Evolutionary conservation across 2,888 invertebrate species (phyloP), one percentile per base, ranked within the genome.

Genomic region (Tenthredo livida): DNA sequence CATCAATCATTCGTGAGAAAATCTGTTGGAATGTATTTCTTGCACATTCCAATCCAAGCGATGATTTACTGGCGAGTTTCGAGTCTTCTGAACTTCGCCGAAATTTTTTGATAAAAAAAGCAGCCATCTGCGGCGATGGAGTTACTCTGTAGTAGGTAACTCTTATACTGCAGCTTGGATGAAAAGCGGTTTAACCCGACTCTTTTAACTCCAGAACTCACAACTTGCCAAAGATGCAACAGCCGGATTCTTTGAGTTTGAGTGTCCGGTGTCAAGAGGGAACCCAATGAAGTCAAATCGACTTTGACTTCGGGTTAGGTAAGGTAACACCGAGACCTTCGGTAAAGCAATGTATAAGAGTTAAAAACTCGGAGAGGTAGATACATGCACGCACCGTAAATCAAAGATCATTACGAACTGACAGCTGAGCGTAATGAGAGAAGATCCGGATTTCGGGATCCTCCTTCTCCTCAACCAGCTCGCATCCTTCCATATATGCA

Each of bases 351-450:
- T 73, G 73, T 33, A 33, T 10, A 73, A 73, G 73, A 40, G 47
- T 47, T 29, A 25, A 67, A 33, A 33, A 33, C 33, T 29, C 12
- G 3, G 2, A 77, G 77, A 77, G 77, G 40, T 72, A 40, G 70
- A 33, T 67, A 67, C 4, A 33, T 67, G 15, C 78, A 67, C 83
- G 43, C 17, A 15, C n/a, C 83, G 40, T 83, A 83, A 67, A 83
- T 83, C 83, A 83, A 83, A 61, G 83, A 83, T 83, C 83, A 83
- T 83, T 83, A 83, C 67, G 50, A 33, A 67, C 83, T 65, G 83
- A 80, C 83, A 70, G 83, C 37, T 65, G 43, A 40, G 17, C 47
- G 83, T 67, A 83, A 83, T 67, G 83, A 83, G 47, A 80, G 83
- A 67, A 70, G 83, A 83, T 83, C 65, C 47, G 54, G 61, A 83